These are phyloP conservation scores for Oreocharis arfaki DNA, from an alignment of 2,113 vertebrate genomes.

Conservation along the genomic window DNA sequence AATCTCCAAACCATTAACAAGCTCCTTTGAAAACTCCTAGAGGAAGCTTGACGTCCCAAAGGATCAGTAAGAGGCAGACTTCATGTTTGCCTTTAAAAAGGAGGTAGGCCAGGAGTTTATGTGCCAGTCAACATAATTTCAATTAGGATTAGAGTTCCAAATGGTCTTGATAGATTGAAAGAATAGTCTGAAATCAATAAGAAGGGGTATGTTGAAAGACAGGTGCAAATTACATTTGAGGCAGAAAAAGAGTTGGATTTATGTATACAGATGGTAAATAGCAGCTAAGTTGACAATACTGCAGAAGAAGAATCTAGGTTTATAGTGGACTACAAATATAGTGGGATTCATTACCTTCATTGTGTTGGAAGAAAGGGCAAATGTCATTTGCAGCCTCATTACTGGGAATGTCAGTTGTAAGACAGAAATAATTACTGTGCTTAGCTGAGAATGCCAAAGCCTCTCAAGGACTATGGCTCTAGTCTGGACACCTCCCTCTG, in stretches of 20 bases:
- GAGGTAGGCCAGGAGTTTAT: background rate
- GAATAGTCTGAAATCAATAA: constrained; percentile 47
- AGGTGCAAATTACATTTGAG: constrained; percentile 30
- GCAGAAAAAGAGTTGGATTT: background rate
- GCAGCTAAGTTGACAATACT: background rate
- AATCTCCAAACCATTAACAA: constrained; percentile 38
- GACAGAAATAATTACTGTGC: constrained; percentile 41
- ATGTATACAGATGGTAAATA: constrained; percentile 2
- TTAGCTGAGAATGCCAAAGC: constrained; percentile 1
- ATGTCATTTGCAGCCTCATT: constrained; percentile 40
- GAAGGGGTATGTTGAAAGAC: constrained; percentile 18
- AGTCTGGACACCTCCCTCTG: background rate
- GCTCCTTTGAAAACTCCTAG: constrained; percentile 22
- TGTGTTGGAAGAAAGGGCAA: constrained; percentile 13
- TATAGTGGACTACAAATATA: background rate
- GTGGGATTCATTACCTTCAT: constrained; percentile 23
- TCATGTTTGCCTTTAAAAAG: constrained; percentile 16
- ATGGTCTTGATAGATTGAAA: constrained; percentile 26
- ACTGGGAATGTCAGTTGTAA: constrained; percentile 42
- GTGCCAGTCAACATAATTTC: constrained; percentile 38
- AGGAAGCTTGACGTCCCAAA: background rate
- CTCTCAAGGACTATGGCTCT: background rate
- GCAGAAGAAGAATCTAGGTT: background rate
- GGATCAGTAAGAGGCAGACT: background rate
- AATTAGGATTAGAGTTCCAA: constrained; percentile 46